A percentile compares a stretch with the other conserved stretches of the same genome.
Evolutionary conservation across 2,888 invertebrate species (phyloP).

Genomic region (Hydropsyche betteni): DNA sequence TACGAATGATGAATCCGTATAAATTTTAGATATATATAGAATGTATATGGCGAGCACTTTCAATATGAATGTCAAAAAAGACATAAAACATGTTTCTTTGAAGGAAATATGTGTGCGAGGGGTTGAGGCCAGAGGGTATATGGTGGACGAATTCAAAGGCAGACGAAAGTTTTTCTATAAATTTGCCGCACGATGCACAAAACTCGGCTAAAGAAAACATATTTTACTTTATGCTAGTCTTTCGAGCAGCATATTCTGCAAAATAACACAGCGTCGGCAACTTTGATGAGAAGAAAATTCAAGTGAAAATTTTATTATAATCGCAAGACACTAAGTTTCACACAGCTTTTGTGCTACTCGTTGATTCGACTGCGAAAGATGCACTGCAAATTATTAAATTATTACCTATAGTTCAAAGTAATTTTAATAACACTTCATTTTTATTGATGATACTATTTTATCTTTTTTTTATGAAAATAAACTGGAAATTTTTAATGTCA

Average conservation of each 20-base stretch:
- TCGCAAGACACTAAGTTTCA: slow-evolving; percentile 12
- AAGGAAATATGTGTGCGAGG: no score
- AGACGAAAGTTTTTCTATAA: neutral
- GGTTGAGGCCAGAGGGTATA: no score
- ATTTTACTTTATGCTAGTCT: slow-evolving; percentile 7
- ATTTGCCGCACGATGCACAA: slow-evolving; percentile 10
- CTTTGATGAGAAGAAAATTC: slow-evolving; percentile 19
- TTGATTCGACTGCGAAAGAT: neutral
- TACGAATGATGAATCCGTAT: no score
- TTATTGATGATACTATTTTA: no score
- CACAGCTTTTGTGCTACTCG: neutral
- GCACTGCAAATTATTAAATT: neutral
- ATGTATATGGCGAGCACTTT: no score
- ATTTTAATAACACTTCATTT: no score
- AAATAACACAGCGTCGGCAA: slow-evolving; percentile 20
- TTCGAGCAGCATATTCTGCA: neutral
- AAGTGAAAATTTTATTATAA: slow-evolving; percentile 21
- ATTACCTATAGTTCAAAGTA: neutral
- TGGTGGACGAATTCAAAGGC: neutral
- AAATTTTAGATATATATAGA: no score
- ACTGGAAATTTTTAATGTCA: no score
- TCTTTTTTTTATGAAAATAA: no score
- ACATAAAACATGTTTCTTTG: no score
- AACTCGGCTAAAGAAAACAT: neutral
- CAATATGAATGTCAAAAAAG: no score